Evolutionary conservation across 2,113 vertebrate genomes (phyloP), one percentile per base, ranked within the genome.

Genomic region (Spermophilus dauricus): DNA sequence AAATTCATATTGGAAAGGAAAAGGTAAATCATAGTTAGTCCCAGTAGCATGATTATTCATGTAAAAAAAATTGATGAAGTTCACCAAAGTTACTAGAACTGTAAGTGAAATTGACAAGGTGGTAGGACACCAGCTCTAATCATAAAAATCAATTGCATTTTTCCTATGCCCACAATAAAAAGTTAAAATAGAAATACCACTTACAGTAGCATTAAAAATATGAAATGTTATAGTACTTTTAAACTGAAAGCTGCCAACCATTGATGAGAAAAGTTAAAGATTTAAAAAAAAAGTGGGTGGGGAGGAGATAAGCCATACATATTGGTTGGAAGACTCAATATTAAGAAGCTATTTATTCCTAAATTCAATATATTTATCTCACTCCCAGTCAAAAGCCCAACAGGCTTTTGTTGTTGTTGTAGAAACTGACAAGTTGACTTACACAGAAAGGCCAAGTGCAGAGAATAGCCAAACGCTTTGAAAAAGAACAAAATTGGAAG

Each of bases 311-410:
- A 32, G 28, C 37, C 12, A 73, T n/a, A 18, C 37, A 63, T 34
- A 83, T 28, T 26, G 26, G 30, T 45, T 37, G 70, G 56, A 61
- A 78, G 53, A 86, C 37, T 89, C 28, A 73, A 5, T 81, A 69
- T 84, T 67, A 87, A 56, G 24, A 73, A 45, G 51, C 34, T 20
- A 83, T 96, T 61, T 96, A n/a, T 96, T 77, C 53, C 34, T 86
- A 81, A 86, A 89, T 76, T 61, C 39, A n/a, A 69, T 22, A 92
- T 69, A 48, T 82, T 92, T 37, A 78, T 80, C 14, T 97, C 53
- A 80, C 28, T 78, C 63, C 34, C 63, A 93, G 63, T 73, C 63
- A 83, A 95, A 94, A 73, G 53, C 45, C 12, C 53, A 80, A 18
- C 11, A 39, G n/a, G 34, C 3, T 53, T 86, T 78, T 65, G 82